Evolutionary conservation across 2,888 invertebrate genomes (phyloP), one percentile per base, ranked within the genome.

Genomic region (Lapara coniferarum): DNA sequence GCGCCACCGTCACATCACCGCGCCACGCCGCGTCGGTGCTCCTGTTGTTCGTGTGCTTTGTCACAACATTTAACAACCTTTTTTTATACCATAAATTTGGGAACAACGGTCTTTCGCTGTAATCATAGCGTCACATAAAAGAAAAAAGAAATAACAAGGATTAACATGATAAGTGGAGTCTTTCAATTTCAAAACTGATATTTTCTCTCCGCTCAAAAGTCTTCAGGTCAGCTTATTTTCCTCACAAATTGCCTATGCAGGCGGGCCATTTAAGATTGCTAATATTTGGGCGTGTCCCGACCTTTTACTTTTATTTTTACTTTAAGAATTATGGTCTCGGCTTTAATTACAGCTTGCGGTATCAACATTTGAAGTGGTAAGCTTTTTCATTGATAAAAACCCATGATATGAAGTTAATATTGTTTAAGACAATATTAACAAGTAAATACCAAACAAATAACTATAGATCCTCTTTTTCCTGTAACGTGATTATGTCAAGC

Each of bases 131-230:
- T 74, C 71, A 71, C 77, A 76, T 74, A 78, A 75, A 80, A 77
- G 77, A 77, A 76, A 74, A 67, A 70, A 73, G 72, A 74, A 76
- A 74, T 70, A 75, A 71, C 77, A 77, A 73, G 74, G 75, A 73
- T 75, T 81, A 82, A 84, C 84, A 82, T 78, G 73, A 80, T 83
- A 81, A 84, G 80, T 80, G 71, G 72, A 56, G 63, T 69, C 73
- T 81, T 81, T 82, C 81, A 67, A 76, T 78, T 75, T 59, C 67
- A 71, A 74, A 70, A 73, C 70, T 67, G 44, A 44, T 70, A 72
- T 75, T 70, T 74, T 68, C 63, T 73, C 70, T 70, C 19, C 63
- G 56, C 44, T 57, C 12, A 68, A 71, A 71, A 69, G 57, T 75
- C 71, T 66, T 46, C 67, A 67, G 71, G 57, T 66, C 58, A 66